Evolutionary conservation across 2,113 vertebrate genomes (phyloP), one percentile per base, ranked within the genome.

Genomic region (Chamaea fasciata): DNA sequence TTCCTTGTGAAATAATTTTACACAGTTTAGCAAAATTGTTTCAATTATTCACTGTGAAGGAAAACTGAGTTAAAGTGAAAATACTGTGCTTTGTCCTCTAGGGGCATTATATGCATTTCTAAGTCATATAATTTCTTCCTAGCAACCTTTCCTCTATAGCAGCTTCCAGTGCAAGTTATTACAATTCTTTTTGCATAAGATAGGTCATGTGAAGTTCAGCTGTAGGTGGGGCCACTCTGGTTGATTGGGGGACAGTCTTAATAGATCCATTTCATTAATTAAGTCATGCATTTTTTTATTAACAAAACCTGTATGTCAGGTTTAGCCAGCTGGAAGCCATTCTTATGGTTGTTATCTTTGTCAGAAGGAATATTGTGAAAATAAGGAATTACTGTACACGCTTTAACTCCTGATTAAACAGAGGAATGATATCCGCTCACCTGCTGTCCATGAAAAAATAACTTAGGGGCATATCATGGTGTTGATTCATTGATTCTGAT

Each of bases 231-330:
- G 98, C 97, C 96, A 96, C 81, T 96, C 93, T 95, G 89, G 95
- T 94, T 92, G 96, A 96, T 97, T 97, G 97, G 97, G 97, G 97
- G 95, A 98, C 95, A 97, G 97, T 97, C 97, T 97, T 98, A 97
- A 98, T 98, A 98, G 97, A 98, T 98, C 97, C 96, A 89, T 98
- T 98, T 98, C 98, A 98, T 98, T 98, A 98, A 98, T 98, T 98
- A 97, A 97, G 97, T 98, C 98, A 97, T 97, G 97, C 98, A 97
- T 97, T 98, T 98, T 98, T 97, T 97, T 97, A 97, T 98, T 97
- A 98, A 97, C 97, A 97, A 98, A 98, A 98, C 98, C 98, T 97
- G 98, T 98, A 97, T 93, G 95, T 98, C 98, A 96, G 97, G 98
- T 98, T 98, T 98, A 97, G 95, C 97, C 86, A 97, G 98, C 89